Conservation (phyloP, 2,888 invertebrate species). For the Meandrusa payeni region DNA sequence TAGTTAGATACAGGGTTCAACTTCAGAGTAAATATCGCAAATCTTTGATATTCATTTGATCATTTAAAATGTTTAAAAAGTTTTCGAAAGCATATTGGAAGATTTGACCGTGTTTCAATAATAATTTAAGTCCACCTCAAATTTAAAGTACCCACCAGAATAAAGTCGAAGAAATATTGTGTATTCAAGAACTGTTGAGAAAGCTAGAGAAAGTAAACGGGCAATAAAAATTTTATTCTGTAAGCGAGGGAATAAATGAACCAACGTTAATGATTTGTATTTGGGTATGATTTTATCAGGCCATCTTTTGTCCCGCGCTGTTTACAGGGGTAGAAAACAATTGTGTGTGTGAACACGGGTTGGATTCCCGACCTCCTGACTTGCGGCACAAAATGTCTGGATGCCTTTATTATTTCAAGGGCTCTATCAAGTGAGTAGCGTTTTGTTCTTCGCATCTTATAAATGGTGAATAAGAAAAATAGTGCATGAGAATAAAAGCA, state of each 20-base stretch:
- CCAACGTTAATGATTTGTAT: slow-evolving; percentile 36
- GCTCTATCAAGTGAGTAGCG: slow-evolving; percentile 58
- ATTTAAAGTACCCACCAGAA: too few relatives aligned
- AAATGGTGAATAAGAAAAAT: slow-evolving; percentile 43
- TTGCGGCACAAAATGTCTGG: slow-evolving; percentile 53
- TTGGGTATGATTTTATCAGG: slow-evolving; percentile 62
- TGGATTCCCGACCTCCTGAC: slow-evolving; percentile 46
- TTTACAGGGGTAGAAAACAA: slow-evolving; percentile 64
- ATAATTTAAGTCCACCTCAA: too few relatives aligned
- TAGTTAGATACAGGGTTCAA: too few relatives aligned
- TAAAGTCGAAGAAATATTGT: slow-evolving; percentile 16
- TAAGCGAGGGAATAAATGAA: slow-evolving; percentile 28
- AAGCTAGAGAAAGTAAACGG: slow-evolving; percentile 22
- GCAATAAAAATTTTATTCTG: slow-evolving; percentile 19
- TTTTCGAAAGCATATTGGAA: too few relatives aligned
- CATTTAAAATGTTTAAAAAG: too few relatives aligned
- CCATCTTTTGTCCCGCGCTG: slow-evolving; percentile 55
- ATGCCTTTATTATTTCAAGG: slow-evolving; percentile 67
- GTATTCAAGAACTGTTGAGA: slow-evolving; percentile 18
- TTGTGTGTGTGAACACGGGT: slow-evolving; percentile 46
- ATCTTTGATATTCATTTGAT: too few relatives aligned
- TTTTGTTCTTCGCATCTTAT: slow-evolving; percentile 51
- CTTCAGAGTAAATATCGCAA: too few relatives aligned
- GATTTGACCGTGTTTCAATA: too few relatives aligned
- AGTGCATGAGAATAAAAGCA: slow-evolving; percentile 10